Evolutionary conservation across 1,140 invertebrate species (phyloP), one percentile per base, ranked within the genome.

Genomic region (Trissolcus basalis): DNA sequence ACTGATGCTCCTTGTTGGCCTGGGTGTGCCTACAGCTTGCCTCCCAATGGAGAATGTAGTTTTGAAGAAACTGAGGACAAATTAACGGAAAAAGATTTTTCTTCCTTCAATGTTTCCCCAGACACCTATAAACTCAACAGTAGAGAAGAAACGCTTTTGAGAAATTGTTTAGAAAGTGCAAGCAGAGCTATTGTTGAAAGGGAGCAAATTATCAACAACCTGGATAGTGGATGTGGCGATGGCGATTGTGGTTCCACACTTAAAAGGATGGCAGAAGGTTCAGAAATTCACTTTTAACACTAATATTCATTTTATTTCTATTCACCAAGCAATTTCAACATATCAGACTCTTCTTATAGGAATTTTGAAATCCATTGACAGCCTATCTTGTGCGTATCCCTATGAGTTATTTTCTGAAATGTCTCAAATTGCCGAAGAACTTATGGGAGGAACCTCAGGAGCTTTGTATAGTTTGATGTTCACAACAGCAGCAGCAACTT

Each of bases 231-330:
- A 4, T 92, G 93, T 82, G 95, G 95, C 1, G 95, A 96, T 82
- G 94, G 94, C 0, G 95, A 96, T 80, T 95, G 93, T 84, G 95
- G 95, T 3, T 90, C 91, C 0, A 96, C 95, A 0, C 83, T 95
- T 10, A 89, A 89, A 47, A 88, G 90, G 54, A 91, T 94, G 44
- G 92, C 91, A 8, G 83, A 91, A 78, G 91, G 91, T 90, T 83
- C 71, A 54, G 39, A 44, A 16, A 33, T 47, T 14, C 9, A 14
- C n/a, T 59, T 58, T 58, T 35, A 48, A 47, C 3, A 45, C 2
- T 39, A 4, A 9, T 9, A 39, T 1, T 4, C 36, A 39, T 39
- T 39, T 36, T 45, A 14, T 45, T 12, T 47, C 45, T 35, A 27
- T 27, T 27, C 19, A n/a, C n/a, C n/a, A n/a, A n/a, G n/a, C n/a